phyloP scores from a whole-genome alignment of 2,113 vertebrate species.

The Mus pahari region DNA sequence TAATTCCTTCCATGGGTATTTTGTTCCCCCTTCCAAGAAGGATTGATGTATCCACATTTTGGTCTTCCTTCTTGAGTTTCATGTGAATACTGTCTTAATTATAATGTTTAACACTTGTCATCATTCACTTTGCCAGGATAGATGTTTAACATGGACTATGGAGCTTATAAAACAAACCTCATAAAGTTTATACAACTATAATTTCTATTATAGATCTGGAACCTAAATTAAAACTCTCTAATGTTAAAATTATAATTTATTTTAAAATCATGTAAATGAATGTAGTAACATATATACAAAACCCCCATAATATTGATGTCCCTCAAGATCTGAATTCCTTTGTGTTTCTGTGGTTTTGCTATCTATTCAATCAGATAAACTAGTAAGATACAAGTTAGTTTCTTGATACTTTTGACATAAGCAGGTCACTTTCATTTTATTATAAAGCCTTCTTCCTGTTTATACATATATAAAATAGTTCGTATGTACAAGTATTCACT shows the following conservation, averaged over 20 bases:
- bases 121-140: background rate
- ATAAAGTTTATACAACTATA: background rate
- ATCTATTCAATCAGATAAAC: background rate
- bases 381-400: background rate
- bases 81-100: background rate
- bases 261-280: background rate
- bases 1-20: no score
- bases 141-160: background rate
- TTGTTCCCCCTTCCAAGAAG: no score
- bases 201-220: background rate
- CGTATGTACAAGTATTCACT: background rate
- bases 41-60: no score
- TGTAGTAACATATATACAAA: background rate
- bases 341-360: background rate
- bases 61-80: no score
- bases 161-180: background rate
- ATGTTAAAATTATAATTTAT: background rate
- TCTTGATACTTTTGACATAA: conserved; percentile 8
- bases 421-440: background rate
- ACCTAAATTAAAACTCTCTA: background rate
- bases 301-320: background rate
- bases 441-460: background rate
- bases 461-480: background rate
- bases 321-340: background rate
- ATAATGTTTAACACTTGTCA: background rate